A percentile compares a stretch with the other conserved stretches of the same genome.
Conservation (phyloP, 2,797 vertebrate species). For the Odontamblyopus lacepedii region DNA sequence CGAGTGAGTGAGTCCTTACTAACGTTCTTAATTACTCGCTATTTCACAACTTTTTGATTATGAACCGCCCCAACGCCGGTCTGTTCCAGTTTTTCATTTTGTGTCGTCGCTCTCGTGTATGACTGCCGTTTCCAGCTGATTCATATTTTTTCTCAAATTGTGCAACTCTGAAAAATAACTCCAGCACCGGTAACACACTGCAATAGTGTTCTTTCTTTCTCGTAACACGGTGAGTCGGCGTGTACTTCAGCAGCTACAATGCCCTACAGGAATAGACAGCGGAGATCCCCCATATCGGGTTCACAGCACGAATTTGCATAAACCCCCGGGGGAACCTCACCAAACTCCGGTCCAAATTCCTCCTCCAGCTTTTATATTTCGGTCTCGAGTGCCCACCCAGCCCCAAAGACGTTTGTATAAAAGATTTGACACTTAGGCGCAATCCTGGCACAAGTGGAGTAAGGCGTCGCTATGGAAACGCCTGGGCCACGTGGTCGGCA, state of each 20-base stretch:
- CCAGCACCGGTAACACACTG: background rate
- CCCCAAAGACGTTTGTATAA: background rate
- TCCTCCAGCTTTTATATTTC: background rate
- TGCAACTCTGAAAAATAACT: background rate
- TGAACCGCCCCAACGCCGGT: no score
- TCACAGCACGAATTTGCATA: conserved; percentile 2
- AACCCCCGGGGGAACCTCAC: background rate
- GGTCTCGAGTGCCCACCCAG: background rate
- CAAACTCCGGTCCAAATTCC: background rate
- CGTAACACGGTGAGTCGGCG: background rate
- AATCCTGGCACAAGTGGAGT: background rate
- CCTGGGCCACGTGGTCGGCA: background rate
- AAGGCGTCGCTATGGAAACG: background rate
- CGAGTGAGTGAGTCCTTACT: no score
- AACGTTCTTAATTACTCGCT: no score
- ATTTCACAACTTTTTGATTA: no score
- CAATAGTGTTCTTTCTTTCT: background rate
- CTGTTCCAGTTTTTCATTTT: no score
- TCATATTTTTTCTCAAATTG: background rate
- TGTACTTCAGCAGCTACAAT: background rate
- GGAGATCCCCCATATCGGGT: conserved; percentile 11
- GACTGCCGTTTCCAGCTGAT: no score
- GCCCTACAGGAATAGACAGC: conserved; percentile 1
- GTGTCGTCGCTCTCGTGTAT: no score
- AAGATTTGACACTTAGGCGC: background rate